A percentile compares a stretch with the other conserved stretches of the same genome.
Conservation (phyloP, 2,888 invertebrate genomes). For the Chouioia cunea region DNA sequence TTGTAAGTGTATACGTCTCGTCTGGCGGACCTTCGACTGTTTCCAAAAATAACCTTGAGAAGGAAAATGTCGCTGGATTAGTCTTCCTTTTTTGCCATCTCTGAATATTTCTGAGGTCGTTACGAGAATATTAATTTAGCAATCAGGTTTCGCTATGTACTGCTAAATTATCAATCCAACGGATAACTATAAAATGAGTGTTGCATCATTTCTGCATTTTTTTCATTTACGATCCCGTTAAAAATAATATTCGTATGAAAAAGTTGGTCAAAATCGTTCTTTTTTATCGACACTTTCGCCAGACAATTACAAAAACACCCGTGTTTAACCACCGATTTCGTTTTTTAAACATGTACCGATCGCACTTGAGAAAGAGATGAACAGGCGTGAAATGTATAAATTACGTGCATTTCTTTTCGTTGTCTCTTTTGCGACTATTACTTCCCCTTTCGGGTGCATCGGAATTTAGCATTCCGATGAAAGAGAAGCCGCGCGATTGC, state of each 20-base stretch:
- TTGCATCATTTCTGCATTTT: too few relatives aligned
- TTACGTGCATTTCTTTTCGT: neutral
- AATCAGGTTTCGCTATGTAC: too few relatives aligned
- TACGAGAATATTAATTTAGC: too few relatives aligned
- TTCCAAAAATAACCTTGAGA: neutral
- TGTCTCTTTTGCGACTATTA: neutral
- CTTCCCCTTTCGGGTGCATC: neutral
- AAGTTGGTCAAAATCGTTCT: too few relatives aligned
- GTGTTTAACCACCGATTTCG: neutral
- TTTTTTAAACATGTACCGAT: constrained; percentile 3
- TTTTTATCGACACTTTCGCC: too few relatives aligned
- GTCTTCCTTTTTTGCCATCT: neutral
- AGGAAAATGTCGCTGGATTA: neutral
- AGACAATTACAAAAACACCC: neutral
- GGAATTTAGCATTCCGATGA: constrained; percentile 24
- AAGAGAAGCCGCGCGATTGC: neutral
- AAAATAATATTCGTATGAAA: too few relatives aligned
- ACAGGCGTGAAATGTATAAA: constrained; percentile 1
- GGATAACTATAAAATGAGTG: too few relatives aligned
- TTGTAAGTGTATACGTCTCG: too few relatives aligned
- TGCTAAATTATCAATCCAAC: too few relatives aligned
- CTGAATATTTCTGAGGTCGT: too few relatives aligned
- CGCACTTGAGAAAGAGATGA: too few relatives aligned
- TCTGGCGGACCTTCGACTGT: neutral
- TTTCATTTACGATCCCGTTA: too few relatives aligned